These are phyloP conservation scores for Noctua fimbriata DNA, from an alignment of 2,888 invertebrate genomes.

Conservation along the genomic window DNA sequence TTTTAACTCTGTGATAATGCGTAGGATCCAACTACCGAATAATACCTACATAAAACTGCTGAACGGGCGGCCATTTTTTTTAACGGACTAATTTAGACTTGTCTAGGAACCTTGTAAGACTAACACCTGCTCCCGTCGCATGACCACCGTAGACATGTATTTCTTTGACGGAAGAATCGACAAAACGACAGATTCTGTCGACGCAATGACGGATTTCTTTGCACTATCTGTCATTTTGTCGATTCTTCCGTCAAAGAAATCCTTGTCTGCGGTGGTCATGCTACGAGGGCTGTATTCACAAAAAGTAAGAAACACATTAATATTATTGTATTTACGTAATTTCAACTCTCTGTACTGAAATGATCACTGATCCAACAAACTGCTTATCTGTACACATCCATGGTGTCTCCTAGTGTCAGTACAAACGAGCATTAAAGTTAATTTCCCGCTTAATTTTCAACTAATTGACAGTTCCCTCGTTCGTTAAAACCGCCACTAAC, in stretches of 20 bases:
- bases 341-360: neutral
- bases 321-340: neutral
- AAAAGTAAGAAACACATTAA: neutral
- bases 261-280: no score
- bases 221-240: no score
- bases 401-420: neutral
- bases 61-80: no score
- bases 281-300: no score
- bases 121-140: no score
- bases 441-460: neutral
- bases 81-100: neutral
- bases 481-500: neutral
- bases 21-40: neutral
- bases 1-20: neutral
- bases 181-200: no score
- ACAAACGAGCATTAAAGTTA: neutral
- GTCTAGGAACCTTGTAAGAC: no score
- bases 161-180: no score
- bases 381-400: neutral
- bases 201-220: no score
- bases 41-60: neutral
- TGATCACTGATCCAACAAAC: neutral
- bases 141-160: no score
- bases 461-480: constrained; percentile 4
- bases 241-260: no score